A percentile compares a stretch with the other conserved stretches of the same genome.
Evolutionary conservation across 2,797 vertebrate genomes (phyloP).

Genomic region (Girardinus metallicus): DNA sequence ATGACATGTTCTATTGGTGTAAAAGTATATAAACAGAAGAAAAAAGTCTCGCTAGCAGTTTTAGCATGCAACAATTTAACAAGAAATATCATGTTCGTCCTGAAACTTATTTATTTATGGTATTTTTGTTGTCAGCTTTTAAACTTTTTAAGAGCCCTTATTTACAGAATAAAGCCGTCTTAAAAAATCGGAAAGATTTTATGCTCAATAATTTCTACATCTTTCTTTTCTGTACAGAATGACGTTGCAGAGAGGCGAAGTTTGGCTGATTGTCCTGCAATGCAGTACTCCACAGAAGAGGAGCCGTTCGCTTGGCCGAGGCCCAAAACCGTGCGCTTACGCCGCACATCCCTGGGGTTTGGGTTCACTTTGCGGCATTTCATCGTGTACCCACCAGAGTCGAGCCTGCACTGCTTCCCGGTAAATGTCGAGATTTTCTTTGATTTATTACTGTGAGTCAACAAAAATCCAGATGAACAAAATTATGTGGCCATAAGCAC

Average conservation of each 20-base stretch:
- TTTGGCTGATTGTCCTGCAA: slow-evolving; percentile 74
- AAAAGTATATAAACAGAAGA: neutral
- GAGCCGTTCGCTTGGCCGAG: slow-evolving; percentile 94
- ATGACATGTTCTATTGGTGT: neutral
- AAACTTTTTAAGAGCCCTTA: neutral
- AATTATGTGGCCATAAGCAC: slow-evolving; percentile 25
- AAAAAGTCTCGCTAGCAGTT: neutral
- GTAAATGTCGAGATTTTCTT: slow-evolving; percentile 71
- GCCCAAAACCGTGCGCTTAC: slow-evolving; percentile 88
- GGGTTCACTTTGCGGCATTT: slow-evolving; percentile 98
- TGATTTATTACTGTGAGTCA: slow-evolving; percentile 21
- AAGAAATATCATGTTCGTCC: neutral
- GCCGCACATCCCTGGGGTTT: slow-evolving; percentile 91
- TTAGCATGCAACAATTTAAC: neutral
- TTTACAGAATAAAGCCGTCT: neutral
- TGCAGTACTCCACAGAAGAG: slow-evolving; percentile 85
- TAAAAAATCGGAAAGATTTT: neutral
- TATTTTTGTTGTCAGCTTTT: neutral
- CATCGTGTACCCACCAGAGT: slow-evolving; percentile 98
- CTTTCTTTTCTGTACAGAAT: slow-evolving; percentile 52
- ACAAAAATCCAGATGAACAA: slow-evolving; percentile 22
- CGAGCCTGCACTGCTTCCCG: slow-evolving; percentile 88
- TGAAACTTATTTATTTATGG: neutral
- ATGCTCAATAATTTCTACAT: neutral
- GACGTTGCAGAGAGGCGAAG: slow-evolving; percentile 84